Conservation (phyloP, 2,113 vertebrate species). For the Notarius quadriscutis region DNA sequence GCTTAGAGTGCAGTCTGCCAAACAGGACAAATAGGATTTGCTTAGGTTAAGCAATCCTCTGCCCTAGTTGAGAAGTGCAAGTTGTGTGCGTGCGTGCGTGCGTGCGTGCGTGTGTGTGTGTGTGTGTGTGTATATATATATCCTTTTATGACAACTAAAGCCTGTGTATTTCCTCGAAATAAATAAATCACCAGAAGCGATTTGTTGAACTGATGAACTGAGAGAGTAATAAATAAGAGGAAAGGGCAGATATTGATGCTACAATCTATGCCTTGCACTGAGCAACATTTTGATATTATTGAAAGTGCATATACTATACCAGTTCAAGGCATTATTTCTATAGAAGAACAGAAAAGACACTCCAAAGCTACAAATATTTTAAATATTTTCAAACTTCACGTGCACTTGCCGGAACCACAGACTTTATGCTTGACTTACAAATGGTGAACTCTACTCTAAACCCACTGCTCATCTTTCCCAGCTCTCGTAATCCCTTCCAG, state of each 20-base stretch:
- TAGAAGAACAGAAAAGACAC: constrained; percentile 1
- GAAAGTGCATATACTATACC: constrained; percentile 18
- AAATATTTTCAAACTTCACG: constrained; percentile 18
- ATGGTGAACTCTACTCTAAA: constrained; percentile 53
- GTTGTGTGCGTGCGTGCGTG: too few species aligned
- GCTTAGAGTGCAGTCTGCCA: constrained; percentile 58
- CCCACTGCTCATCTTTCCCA: constrained; percentile 24
- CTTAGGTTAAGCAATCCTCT: constrained; percentile 32
- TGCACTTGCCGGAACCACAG: constrained; percentile 6
- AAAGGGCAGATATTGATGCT: constrained; percentile 13
- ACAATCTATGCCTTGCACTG: constrained; percentile 3
- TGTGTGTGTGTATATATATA: background rate
- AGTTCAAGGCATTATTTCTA: background rate
- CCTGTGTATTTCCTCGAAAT: constrained; percentile 16
- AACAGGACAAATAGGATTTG: constrained; percentile 39
- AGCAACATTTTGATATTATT: constrained; percentile 19
- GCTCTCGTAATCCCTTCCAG: constrained; percentile 41
- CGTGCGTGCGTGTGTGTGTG: too few species aligned
- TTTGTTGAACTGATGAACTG: constrained; percentile 3
- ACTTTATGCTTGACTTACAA: constrained; percentile 22
- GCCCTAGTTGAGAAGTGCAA: constrained; percentile 32
- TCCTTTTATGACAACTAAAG: constrained; percentile 14
- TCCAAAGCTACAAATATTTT: background rate
- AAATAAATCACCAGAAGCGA: background rate
- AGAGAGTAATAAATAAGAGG: background rate